Percentiles rank a stretch among this genome's conserved stretches.
Evolutionary conservation across 2,113 vertebrate species (phyloP).

Genomic region (Pluvianellus socialis): DNA sequence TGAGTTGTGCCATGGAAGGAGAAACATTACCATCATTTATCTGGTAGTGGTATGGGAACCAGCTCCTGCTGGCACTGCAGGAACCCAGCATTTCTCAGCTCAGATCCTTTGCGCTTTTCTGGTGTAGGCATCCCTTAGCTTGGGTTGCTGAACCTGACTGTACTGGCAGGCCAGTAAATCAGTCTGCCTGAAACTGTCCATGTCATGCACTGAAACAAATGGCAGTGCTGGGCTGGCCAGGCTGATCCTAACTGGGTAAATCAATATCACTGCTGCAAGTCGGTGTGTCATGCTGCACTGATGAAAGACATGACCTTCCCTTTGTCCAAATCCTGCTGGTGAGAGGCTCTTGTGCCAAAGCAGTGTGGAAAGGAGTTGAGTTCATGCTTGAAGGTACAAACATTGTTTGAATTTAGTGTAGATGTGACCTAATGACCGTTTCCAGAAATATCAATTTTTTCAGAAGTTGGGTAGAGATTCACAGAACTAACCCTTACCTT

Average conservation of each 20-base stretch:
- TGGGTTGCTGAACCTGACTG: background rate
- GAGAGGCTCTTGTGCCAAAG: background rate
- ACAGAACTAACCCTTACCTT: background rate
- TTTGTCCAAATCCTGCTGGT: background rate
- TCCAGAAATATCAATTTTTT: background rate
- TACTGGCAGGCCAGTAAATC: background rate
- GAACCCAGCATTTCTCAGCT: background rate
- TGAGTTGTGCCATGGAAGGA: background rate
- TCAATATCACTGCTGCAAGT: background rate
- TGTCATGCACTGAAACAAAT: background rate
- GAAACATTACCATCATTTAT: background rate
- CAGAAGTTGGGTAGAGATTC: background rate
- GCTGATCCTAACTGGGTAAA: background rate
- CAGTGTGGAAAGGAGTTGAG: background rate
- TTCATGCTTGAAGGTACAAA: background rate
- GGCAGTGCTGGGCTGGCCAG: background rate
- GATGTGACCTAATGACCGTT: background rate
- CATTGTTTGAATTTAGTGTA: background rate
- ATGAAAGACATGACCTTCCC: background rate
- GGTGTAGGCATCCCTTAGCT: background rate
- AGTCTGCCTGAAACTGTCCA: background rate
- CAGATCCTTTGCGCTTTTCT: background rate
- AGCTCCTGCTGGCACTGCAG: background rate
- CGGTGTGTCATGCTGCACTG: fast-evolving
- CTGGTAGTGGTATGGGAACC: background rate